These are phyloP conservation scores for Peucedramus taeniatus DNA, from an alignment of 2,113 vertebrate genomes.

Conservation along the genomic window DNA sequence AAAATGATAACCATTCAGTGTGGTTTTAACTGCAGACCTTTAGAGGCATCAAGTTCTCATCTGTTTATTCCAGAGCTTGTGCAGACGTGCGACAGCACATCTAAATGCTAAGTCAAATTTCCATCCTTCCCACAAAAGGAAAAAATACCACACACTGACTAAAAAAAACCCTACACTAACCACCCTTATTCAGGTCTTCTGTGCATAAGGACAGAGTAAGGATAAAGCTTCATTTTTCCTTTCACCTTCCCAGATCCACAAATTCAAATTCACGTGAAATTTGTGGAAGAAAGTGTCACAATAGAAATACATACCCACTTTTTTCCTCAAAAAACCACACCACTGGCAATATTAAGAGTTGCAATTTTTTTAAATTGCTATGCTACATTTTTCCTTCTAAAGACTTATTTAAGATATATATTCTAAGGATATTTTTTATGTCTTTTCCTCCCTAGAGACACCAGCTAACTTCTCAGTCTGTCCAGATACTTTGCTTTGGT, in stretches of 20 bases:
- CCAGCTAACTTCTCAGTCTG: neutral
- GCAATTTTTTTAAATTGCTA: neutral
- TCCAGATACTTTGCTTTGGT: neutral
- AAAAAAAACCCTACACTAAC: neutral
- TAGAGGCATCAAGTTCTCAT: neutral
- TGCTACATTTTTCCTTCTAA: neutral
- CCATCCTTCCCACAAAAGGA: neutral
- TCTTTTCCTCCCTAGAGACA: neutral
- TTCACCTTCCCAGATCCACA: accelerated
- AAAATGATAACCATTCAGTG: neutral
- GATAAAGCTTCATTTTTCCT: neutral
- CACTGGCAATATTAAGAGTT: neutral
- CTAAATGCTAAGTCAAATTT: neutral
- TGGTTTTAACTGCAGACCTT: neutral
- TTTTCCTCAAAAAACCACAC: neutral
- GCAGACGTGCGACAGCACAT: neutral
- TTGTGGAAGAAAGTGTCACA: neutral
- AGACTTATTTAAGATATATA: neutral
- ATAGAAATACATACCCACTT: accelerated
- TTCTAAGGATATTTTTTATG: neutral
- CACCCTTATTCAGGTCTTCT: neutral
- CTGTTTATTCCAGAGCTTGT: neutral
- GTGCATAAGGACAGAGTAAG: neutral
- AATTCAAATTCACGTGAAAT: neutral
- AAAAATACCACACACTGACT: neutral